Conservation (phyloP, 2,113 vertebrate genomes). For the Leptobrachium ailaonicum region DNA sequence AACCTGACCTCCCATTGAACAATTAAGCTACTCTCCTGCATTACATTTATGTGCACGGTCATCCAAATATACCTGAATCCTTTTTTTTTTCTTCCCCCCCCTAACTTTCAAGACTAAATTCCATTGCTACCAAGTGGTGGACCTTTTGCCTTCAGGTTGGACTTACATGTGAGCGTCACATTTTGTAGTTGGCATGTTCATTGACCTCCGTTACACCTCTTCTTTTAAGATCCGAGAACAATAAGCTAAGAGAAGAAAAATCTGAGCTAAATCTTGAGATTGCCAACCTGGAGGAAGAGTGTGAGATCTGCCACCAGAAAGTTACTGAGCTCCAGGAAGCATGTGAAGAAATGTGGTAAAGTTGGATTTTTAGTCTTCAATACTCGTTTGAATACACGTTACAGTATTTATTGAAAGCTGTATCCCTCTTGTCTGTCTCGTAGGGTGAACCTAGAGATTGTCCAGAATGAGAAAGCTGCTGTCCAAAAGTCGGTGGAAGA, state of each 20-base stretch:
- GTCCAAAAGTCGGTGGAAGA: constrained; percentile 76
- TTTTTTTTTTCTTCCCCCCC: too few relatives aligned
- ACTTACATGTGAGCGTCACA: too few relatives aligned
- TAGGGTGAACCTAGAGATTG: constrained; percentile 78
- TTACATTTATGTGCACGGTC: too few relatives aligned
- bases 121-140: too few relatives aligned
- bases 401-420: neutral
- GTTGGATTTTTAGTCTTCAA: neutral
- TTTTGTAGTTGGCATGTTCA: too few relatives aligned
- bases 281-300: constrained; percentile 74
- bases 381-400: neutral
- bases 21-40: too few relatives aligned
- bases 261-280: constrained; percentile 72
- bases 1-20: too few relatives aligned
- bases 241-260: constrained; percentile 82
- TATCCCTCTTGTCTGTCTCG: constrained; percentile 17
- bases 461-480: constrained; percentile 75
- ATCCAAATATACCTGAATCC: too few relatives aligned
- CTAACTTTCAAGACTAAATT: too few relatives aligned
- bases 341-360: constrained; percentile 81
- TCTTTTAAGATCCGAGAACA: constrained; percentile 73
- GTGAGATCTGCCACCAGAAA: constrained; percentile 61
- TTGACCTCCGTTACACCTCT: too few relatives aligned
- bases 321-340: constrained; percentile 69
- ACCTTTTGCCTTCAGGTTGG: too few relatives aligned